Percentiles rank a stretch among this genome's conserved stretches.
These are phyloP conservation scores for Lepidochrysops patricia DNA, from an alignment of 2,888 invertebrate genomes.

Conservation along the genomic window DNA sequence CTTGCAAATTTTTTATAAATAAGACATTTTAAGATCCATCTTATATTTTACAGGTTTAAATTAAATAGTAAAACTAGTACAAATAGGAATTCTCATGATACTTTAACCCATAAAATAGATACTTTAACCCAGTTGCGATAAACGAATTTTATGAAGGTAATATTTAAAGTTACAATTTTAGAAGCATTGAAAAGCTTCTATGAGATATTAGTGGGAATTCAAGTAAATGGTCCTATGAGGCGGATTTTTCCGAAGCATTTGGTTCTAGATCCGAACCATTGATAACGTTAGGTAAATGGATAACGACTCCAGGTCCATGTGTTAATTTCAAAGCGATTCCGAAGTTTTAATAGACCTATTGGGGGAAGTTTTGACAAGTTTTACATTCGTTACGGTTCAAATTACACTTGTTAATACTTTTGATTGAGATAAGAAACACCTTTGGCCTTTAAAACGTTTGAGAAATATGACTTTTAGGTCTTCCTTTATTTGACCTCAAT, in stretches of 20 bases:
- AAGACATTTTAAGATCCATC: no score
- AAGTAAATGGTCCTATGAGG: constrained; percentile 18
- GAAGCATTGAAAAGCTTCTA: not conserved
- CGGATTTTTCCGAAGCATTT: constrained; percentile 22
- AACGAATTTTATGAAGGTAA: not conserved
- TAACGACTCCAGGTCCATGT: constrained; percentile 3
- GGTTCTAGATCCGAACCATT: constrained; percentile 36
- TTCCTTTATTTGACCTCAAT: no score
- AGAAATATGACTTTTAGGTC: not conserved
- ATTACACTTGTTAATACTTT: not conserved
- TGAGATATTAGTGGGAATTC: constrained; percentile 16
- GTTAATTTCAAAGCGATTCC: not conserved
- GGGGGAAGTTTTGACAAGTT: constrained; percentile 5
- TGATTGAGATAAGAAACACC: not conserved
- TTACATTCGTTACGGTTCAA: not conserved
- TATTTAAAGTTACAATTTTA: not conserved
- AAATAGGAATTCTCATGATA: no score
- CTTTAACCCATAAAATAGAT: no score
- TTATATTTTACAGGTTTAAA: no score
- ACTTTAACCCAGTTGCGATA: no score
- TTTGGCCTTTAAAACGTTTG: not conserved
- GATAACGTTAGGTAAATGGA: constrained; percentile 22
- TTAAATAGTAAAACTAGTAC: no score
- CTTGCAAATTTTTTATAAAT: no score
- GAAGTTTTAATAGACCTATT: constrained; percentile 4